Evolutionary conservation across 1,140 invertebrate species (phyloP).

Genomic region (Microplitis mediator): DNA sequence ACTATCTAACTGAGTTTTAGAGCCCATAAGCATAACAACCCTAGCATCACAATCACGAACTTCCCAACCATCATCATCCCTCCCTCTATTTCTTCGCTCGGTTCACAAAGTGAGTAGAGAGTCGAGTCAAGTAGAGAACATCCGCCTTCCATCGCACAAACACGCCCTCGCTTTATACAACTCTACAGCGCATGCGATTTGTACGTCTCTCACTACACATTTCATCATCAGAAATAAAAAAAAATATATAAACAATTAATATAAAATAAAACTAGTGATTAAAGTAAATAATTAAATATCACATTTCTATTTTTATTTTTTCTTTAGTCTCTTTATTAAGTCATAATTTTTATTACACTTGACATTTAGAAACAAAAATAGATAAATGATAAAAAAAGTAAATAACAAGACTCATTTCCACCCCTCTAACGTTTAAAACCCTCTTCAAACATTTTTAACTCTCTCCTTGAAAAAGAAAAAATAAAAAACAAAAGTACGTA

Average conservation of each 20-base stretch:
- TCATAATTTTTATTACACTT: too few relatives aligned
- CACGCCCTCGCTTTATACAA: not conserved
- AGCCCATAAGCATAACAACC: slow-evolving; percentile 13
- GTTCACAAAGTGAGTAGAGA: not conserved
- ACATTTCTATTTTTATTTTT: too few relatives aligned
- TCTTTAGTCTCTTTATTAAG: too few relatives aligned
- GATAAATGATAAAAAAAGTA: too few relatives aligned
- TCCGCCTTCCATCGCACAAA: not conserved
- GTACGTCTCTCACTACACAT: not conserved
- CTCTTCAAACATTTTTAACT: not conserved
- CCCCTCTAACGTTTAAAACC: too few relatives aligned
- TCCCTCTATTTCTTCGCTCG: not conserved
- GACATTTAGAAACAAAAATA: too few relatives aligned
- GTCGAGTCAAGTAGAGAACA: not conserved
- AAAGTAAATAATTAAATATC: not conserved
- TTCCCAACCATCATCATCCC: slow-evolving; percentile 8
- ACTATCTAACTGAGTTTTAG: not conserved
- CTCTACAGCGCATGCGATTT: not conserved
- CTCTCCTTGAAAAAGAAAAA: too few relatives aligned
- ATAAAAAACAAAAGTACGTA: not conserved
- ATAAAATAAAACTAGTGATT: not conserved
- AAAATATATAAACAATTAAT: not conserved
- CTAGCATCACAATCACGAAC: slow-evolving; percentile 1
- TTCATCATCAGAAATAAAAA: not conserved
- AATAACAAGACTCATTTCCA: too few relatives aligned